Conservation (phyloP, 2,888 invertebrate species). For the Malthinus flaveolus region DNA sequence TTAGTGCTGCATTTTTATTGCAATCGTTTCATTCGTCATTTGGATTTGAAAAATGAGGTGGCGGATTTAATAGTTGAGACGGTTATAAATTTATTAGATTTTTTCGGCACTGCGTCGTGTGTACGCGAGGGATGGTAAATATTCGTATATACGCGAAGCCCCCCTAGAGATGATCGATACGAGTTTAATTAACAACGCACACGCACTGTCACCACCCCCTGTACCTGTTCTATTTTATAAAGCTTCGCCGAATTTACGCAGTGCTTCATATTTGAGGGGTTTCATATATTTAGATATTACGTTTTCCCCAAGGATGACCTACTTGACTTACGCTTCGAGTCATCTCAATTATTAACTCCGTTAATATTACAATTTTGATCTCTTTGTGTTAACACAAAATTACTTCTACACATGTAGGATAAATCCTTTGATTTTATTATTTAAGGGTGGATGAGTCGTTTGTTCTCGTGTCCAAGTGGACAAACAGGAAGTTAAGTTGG, state of each 20-base stretch:
- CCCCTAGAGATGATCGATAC: constrained; percentile 19
- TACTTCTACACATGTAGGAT: constrained; percentile 7
- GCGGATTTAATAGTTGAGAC: constrained; percentile 2
- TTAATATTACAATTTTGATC: constrained; percentile 23
- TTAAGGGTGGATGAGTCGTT: constrained; percentile 15
- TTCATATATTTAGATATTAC: constrained; percentile 28
- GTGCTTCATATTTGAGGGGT: constrained; percentile 21
- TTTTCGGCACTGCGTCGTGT: neutral
- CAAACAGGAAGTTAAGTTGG: constrained; percentile 31
- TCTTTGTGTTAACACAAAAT: constrained; percentile 20
- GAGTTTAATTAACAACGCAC: constrained; percentile 25
- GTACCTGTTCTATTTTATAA: constrained; percentile 26
- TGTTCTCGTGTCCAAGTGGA: constrained; percentile 26
- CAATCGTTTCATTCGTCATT: constrained; percentile 39
- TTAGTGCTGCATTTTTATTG: constrained; percentile 45
- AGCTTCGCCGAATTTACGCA: constrained; percentile 20
- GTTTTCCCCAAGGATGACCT: constrained; percentile 28
- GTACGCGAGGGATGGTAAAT: neutral
- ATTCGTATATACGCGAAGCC: constrained; percentile 2
- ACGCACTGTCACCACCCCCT: constrained; percentile 24
- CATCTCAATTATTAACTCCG: constrained; percentile 25
- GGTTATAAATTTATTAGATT: neutral
- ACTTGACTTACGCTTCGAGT: constrained; percentile 26
- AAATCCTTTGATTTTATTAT: constrained; percentile 25
- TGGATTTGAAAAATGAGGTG: constrained; percentile 34